Conservation (phyloP, 2,797 vertebrate species). For the Protosalanx chinensis region DNA sequence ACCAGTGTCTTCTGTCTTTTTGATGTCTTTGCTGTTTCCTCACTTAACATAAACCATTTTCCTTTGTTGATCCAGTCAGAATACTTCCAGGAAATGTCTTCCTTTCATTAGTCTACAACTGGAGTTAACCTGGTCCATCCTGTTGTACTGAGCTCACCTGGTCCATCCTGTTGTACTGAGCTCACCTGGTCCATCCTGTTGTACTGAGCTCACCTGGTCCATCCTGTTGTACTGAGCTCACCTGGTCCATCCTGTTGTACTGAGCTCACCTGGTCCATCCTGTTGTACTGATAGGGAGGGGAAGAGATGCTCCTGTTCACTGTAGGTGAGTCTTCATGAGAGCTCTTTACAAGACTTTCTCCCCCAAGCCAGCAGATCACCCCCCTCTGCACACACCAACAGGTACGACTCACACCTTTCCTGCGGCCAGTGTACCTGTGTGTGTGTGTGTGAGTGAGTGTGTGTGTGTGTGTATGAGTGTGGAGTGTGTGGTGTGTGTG, state of each 20-base stretch:
- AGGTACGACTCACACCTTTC: conserved; percentile 68
- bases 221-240: too few relatives aligned
- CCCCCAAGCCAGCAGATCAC: conserved; percentile 54
- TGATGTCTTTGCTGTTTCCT: conserved; percentile 6
- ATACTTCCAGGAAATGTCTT: conserved; percentile 13
- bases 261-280: neutral
- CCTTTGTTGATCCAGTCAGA: conserved; percentile 16
- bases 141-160: neutral
- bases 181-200: neutral
- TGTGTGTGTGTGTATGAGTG: neutral
- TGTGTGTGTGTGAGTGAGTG: neutral
- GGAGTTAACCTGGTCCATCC: neutral
- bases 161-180: conserved; percentile 2
- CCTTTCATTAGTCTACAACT: neutral
- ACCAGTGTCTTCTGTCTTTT: too few relatives aligned
- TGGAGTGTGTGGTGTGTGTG: neutral
- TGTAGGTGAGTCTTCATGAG: conserved; percentile 40
- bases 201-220: neutral
- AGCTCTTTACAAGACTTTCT: conserved; percentile 48
- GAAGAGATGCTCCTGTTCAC: too few relatives aligned
- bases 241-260: neutral
- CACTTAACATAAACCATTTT: neutral
- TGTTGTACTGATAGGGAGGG: neutral
- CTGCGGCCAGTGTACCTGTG: conserved; percentile 59
- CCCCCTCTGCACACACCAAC: conserved; percentile 61